Conservation (phyloP, 2,797 vertebrate species). For the Hirundo rustica region DNA sequence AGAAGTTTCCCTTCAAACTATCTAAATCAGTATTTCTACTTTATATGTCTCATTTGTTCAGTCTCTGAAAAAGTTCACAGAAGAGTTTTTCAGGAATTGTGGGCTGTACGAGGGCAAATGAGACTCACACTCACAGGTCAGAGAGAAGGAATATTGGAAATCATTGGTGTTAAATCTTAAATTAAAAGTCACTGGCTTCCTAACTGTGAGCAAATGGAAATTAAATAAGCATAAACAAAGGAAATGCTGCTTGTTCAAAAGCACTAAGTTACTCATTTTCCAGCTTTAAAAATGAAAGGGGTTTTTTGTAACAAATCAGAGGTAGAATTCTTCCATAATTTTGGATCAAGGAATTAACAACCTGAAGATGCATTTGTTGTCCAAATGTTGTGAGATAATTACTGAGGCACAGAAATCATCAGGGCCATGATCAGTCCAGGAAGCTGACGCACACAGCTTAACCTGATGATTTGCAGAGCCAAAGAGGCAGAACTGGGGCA, state of each 20-base stretch:
- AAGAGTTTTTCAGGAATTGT: background rate
- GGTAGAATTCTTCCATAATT: background rate
- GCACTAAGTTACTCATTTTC: background rate
- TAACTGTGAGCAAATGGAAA: background rate
- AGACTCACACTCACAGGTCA: background rate
- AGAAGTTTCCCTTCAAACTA: background rate
- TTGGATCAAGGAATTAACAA: background rate
- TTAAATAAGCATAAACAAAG: conserved; percentile 9
- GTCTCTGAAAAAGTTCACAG: background rate
- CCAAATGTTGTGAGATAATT: background rate
- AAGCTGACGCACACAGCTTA: background rate
- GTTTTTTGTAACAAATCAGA: background rate
- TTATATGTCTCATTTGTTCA: background rate
- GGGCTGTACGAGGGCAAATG: background rate
- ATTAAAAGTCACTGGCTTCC: background rate
- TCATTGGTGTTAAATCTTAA: background rate
- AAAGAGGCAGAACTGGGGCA: background rate
- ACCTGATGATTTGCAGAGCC: background rate
- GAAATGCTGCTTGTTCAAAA: background rate
- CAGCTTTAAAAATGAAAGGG: background rate
- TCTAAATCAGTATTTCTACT: background rate
- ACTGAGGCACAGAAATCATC: background rate
- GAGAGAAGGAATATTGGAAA: background rate
- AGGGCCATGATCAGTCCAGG: background rate
- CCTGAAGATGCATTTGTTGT: background rate